phyloP scores from a whole-genome alignment of 2,888 invertebrate genomes.

The Rotaria sp. region DNA sequence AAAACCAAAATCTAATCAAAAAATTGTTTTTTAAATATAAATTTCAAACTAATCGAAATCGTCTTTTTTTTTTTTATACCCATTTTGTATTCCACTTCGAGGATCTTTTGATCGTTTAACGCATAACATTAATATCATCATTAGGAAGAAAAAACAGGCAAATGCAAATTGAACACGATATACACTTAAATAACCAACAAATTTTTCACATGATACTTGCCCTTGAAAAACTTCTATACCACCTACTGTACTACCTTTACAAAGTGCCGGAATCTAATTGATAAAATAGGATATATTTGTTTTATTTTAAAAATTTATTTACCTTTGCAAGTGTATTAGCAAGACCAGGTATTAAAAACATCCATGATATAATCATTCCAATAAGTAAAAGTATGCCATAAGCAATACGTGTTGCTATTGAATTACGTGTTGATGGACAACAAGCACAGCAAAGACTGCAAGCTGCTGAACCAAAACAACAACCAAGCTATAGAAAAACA shows the following conservation, averaged over 20 bases:
- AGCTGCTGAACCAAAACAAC: constrained; percentile 85
- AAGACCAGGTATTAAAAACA: constrained; percentile 81
- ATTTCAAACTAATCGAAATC: too few relatives aligned
- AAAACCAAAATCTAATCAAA: constrained; percentile 72
- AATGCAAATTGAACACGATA: constrained; percentile 90
- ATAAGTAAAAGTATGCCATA: constrained; percentile 86
- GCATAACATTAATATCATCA: constrained; percentile 60
- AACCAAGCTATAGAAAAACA: constrained; percentile 52
- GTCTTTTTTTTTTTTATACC: constrained; percentile 51
- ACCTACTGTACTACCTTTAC: not conserved
- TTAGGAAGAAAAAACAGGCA: constrained; percentile 81
- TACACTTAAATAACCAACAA: constrained; percentile 87
- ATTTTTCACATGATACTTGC: constrained; percentile 65
- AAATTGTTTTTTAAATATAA: not conserved
- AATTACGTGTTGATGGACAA: constrained; percentile 91
- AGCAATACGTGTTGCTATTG: constrained; percentile 89
- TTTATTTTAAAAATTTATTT: not conserved
- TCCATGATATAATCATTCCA: constrained; percentile 77
- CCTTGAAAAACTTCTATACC: not conserved
- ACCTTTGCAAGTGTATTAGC: constrained; percentile 55
- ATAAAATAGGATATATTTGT: not conserved
- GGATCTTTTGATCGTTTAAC: constrained; percentile 85
- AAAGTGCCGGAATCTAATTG: constrained; percentile 3
- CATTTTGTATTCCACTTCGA: constrained; percentile 88
- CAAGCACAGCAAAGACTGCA: constrained; percentile 93